These are phyloP conservation scores for Aramus guarauna DNA, from an alignment of 2,113 vertebrate species.

Conservation along the genomic window DNA sequence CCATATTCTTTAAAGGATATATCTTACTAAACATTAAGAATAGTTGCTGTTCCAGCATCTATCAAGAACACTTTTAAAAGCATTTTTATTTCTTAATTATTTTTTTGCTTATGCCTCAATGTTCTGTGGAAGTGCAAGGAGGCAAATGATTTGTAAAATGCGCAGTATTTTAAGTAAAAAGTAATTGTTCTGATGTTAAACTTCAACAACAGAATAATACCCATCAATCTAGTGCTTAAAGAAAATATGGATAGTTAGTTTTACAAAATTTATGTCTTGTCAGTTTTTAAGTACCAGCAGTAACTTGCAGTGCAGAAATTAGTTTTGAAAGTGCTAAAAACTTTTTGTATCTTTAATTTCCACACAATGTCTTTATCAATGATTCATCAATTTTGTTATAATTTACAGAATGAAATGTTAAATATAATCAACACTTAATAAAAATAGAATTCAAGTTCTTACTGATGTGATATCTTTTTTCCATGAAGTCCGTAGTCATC, in stretches of 20 bases:
- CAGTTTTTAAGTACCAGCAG: not conserved
- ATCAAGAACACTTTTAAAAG: not conserved
- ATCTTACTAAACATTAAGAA: not conserved
- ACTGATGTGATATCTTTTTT: constrained; percentile 21
- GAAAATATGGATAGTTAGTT: not conserved
- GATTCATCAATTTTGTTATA: not conserved
- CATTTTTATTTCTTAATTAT: not conserved
- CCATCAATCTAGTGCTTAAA: not conserved
- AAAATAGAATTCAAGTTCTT: constrained; percentile 52
- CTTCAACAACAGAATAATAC: not conserved
- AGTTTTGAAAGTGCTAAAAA: not conserved
- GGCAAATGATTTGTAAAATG: not conserved
- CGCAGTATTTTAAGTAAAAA: not conserved
- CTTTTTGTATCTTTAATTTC: not conserved
- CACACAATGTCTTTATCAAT: not conserved
- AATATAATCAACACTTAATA: constrained; percentile 27
- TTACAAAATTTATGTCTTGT: not conserved
- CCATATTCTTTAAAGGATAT: not conserved
- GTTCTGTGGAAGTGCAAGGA: not conserved
- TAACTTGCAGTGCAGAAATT: not conserved
- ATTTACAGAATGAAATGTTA: not conserved
- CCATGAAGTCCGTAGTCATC: constrained; percentile 59
- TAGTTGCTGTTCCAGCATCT: not conserved
- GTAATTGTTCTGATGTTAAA: not conserved
- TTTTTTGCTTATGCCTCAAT: not conserved